Evolutionary conservation across 37 sponge, comb jelly and placozoan species (phyloP).

Genomic region (Haliclona indistincta): DNA sequence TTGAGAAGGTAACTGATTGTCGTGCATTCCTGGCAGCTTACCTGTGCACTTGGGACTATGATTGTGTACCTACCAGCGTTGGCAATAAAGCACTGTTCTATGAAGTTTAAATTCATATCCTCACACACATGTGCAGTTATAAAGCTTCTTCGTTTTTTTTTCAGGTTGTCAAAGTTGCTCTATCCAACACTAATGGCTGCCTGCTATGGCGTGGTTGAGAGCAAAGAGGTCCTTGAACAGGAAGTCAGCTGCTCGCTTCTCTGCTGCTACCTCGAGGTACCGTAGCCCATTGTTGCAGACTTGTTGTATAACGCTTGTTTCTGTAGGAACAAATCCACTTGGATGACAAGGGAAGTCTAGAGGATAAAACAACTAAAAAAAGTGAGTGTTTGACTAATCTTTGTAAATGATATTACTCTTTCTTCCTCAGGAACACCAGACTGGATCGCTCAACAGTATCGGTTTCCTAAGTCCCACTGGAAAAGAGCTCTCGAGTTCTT

Average conservation of each 20-base stretch:
- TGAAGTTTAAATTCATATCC: too few relatives aligned
- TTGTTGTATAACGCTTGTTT: too few relatives aligned
- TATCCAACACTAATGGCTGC: slow-evolving; percentile 85
- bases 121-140: too few relatives aligned
- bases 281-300: neutral
- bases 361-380: too few relatives aligned
- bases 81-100: neutral
- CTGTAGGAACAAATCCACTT: neutral
- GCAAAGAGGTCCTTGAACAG: slow-evolving; percentile 65
- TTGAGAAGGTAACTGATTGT: too few relatives aligned
- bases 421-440: neutral
- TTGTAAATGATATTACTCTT: neutral
- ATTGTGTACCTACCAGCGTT: neutral
- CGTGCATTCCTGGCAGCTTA: slow-evolving; percentile 5
- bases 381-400: too few relatives aligned
- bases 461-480: slow-evolving; percentile 68
- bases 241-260: slow-evolving; percentile 80
- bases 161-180: slow-evolving; percentile 61
- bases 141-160: too few relatives aligned
- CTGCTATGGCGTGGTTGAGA: slow-evolving; percentile 62
- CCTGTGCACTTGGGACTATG: neutral
- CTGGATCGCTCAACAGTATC: slow-evolving; percentile 19
- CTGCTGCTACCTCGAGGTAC: slow-evolving; percentile 53
- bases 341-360: neutral
- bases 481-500: slow-evolving; percentile 60